Percentiles rank a stretch among this genome's conserved stretches.
Conservation (phyloP, 2,113 vertebrate species). For the Opisthocomus hoazin region DNA sequence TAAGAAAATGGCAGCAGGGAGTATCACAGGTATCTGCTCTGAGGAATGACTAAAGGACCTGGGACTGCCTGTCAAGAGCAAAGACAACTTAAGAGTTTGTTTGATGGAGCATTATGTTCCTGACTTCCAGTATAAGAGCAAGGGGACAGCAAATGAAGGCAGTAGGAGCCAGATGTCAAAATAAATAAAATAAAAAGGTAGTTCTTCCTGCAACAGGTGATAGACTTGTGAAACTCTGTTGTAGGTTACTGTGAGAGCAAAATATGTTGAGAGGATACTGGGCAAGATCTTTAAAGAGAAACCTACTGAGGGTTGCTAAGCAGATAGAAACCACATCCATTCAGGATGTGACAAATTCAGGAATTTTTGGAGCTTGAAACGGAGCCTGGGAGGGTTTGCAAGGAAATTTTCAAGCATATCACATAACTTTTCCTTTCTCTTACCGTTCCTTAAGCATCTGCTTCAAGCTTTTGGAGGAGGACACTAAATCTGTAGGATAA, state of each 20-base stretch:
- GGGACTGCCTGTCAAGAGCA: background rate
- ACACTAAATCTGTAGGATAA: background rate
- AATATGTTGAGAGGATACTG: background rate
- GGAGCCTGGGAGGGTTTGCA: background rate
- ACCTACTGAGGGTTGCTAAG: background rate
- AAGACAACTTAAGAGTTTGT: background rate
- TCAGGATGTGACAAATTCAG: too few species aligned
- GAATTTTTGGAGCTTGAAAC: background rate
- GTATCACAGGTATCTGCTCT: background rate
- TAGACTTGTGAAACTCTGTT: background rate
- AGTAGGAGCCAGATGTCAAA: background rate
- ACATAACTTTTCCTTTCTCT: background rate
- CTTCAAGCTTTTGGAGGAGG: background rate
- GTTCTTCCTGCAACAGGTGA: background rate
- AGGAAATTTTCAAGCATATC: background rate
- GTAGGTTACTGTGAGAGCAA: background rate
- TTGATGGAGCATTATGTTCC: background rate
- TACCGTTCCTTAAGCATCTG: background rate
- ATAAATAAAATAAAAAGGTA: background rate
- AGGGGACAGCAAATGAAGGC: background rate
- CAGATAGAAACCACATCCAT: background rate
- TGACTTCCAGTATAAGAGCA: background rate
- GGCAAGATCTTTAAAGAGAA: background rate
- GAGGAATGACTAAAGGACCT: background rate
- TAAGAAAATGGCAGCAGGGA: background rate